Conservation (phyloP, 2,113 vertebrate genomes). For the Campylorhamphus procurvoides region DNA sequence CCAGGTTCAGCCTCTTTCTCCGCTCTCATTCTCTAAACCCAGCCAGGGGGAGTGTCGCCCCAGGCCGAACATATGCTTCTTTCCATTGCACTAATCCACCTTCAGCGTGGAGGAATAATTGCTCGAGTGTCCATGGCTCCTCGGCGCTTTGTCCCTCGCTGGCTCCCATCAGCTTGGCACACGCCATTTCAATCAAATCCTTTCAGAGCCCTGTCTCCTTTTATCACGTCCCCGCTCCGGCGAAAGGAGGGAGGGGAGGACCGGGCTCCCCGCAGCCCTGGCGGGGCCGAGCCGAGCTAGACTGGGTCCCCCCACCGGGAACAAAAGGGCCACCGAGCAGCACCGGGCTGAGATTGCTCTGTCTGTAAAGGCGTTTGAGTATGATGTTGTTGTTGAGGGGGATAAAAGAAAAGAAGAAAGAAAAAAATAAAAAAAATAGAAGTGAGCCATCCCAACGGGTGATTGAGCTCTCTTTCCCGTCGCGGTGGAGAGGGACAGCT, state of each 20-base stretch:
- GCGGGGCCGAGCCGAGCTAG: neutral
- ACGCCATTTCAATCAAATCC: constrained; percentile 99
- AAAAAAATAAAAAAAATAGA: fast-evolving
- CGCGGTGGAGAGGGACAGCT: neutral
- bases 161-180: constrained; percentile 98
- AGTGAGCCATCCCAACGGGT: neutral
- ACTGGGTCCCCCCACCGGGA: neutral
- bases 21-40: constrained; percentile 92
- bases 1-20: constrained; percentile 84
- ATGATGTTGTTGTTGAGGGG: neutral
- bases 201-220: constrained; percentile 88
- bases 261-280: constrained; percentile 71
- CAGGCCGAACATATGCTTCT: constrained; percentile 99
- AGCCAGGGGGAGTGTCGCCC: constrained; percentile 98
- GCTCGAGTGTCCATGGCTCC: constrained; percentile 98
- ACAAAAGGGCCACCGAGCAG: constrained; percentile 53
- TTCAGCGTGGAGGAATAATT: constrained; percentile 99
- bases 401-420: too few relatives aligned
- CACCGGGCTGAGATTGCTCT: neutral
- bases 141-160: constrained; percentile 97
- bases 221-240: constrained; percentile 88
- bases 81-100: constrained; percentile 99
- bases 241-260: constrained; percentile 78
- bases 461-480: neutral
- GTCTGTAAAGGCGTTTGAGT: neutral